Base-by-base conservation (phyloP, 2,113 vertebrate species). In the Vulpes lagopus region DNA sequence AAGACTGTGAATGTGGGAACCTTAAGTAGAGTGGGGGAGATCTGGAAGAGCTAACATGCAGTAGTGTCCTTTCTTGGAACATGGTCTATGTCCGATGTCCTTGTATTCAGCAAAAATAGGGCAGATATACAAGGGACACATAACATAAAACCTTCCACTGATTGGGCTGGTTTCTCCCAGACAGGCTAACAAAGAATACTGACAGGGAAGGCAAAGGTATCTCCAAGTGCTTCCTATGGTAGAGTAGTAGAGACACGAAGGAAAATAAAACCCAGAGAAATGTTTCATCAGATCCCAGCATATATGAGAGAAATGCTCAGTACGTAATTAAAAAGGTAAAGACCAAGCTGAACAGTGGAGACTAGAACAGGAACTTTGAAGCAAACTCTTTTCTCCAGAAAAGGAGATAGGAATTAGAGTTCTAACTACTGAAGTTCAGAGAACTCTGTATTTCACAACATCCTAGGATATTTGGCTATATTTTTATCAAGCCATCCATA, bases 401-500 rank as follows among this genome's bases (percentile, higher is more conserved):
- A 49, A 3, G 57, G 27, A 84, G 17, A 51, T 2, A 53, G 43
- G 57, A 51, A 76, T 38, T 27, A 17, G 62, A 85, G 38, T 16
- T 49, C 62, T 35, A 83, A 82, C 20, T 0, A 30, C 3, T 0
- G 1, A 15, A 43, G 10, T 53, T 64, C 14, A 8, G 3, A 4
- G 15, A 76, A 32, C 22, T 14, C 59, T 27, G 19, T 35, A 71
- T 15, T 71, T 30, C 22, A 71, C n/a, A 92, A 32, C 16, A 69
- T 43, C 32, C 73, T 38, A 76, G 19, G 14, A 43, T 59, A 10
- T 82, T 78, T 78, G 27, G 69, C 25, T 88, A 64, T 64, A 60
- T 84, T 71, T 55, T 85, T 65, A 82, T 59, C 51, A 80, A 96
- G 35, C 27, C 67, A 57, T 25, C n/a, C 53, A 86, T 25, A 59